Conservation (phyloP, 2,113 vertebrate species). For the Tachysurus vachellii region DNA sequence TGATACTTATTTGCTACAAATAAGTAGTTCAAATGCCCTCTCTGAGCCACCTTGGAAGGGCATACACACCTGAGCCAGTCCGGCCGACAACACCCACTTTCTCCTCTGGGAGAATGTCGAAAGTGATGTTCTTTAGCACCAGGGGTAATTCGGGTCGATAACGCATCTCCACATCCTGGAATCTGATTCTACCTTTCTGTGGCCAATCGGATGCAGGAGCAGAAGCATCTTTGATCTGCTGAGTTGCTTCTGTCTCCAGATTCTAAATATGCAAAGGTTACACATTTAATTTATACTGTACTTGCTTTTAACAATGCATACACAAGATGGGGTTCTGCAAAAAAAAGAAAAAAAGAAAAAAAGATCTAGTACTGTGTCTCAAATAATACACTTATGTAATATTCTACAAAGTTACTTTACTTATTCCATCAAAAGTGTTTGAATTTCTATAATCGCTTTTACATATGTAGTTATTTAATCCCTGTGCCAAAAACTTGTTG, state of each 20-base stretch:
- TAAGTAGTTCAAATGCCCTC: not conserved
- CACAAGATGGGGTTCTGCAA: not conserved
- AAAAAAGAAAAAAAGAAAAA: not conserved
- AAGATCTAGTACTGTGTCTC: not conserved
- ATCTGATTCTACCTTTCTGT: constrained; percentile 70
- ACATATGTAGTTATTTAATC: not conserved
- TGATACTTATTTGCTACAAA: not conserved
- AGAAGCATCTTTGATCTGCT: constrained; percentile 52
- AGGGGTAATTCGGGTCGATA: constrained; percentile 74
- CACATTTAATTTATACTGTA: not conserved
- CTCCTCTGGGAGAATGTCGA: constrained; percentile 73
- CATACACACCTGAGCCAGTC: constrained; percentile 75
- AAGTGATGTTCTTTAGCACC: constrained; percentile 76
- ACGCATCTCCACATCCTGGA: constrained; percentile 77
- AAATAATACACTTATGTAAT: not conserved
- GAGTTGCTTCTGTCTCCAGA: constrained; percentile 72
- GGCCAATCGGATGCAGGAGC: constrained; percentile 73
- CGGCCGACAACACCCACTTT: constrained; percentile 79
- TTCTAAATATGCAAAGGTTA: constrained; percentile 59
- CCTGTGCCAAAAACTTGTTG: not conserved
- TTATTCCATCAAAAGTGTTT: not conserved
- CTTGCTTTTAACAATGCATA: not conserved
- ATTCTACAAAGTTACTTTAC: not conserved
- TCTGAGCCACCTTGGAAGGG: not conserved
- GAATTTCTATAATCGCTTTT: not conserved